Percentiles rank a stretch among this genome's conserved stretches.
Conservation (phyloP, 2,888 invertebrate genomes). For the Eupithecia vulgata region DNA sequence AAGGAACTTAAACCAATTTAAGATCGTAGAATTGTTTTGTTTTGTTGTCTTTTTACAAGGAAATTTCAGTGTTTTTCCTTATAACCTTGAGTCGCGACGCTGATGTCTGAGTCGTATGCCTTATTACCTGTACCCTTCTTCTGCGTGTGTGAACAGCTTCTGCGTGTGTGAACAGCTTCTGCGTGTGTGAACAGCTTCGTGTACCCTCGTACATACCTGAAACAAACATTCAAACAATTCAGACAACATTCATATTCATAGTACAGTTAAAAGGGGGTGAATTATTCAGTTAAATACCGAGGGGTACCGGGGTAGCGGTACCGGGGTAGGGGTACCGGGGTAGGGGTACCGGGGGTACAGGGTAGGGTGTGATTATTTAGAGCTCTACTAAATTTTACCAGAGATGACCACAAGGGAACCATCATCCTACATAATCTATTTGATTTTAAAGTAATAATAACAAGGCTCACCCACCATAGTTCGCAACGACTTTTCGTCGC, state of each 20-base stretch:
- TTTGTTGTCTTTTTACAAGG: background rate
- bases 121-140: background rate
- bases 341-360: background rate
- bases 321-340: too few species aligned
- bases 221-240: conserved; percentile 29
- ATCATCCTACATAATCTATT: background rate
- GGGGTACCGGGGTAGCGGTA: background rate
- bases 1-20: background rate
- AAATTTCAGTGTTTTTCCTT: background rate
- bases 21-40: background rate
- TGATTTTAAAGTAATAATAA: background rate
- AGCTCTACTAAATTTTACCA: background rate
- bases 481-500: background rate
- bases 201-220: conserved; percentile 31
- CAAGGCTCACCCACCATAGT: background rate
- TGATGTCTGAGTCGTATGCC: background rate
- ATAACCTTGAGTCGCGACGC: background rate
- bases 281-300: background rate
- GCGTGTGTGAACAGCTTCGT: conserved; percentile 13
- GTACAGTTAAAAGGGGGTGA: background rate
- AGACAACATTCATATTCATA: conserved; percentile 2
- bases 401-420: background rate
- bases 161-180: conserved; percentile 8
- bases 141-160: conserved; percentile 13
- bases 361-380: background rate